These are phyloP conservation scores for Acanthochromis polyacanthus DNA, from an alignment of 2,113 vertebrate species.

Conservation along the genomic window DNA sequence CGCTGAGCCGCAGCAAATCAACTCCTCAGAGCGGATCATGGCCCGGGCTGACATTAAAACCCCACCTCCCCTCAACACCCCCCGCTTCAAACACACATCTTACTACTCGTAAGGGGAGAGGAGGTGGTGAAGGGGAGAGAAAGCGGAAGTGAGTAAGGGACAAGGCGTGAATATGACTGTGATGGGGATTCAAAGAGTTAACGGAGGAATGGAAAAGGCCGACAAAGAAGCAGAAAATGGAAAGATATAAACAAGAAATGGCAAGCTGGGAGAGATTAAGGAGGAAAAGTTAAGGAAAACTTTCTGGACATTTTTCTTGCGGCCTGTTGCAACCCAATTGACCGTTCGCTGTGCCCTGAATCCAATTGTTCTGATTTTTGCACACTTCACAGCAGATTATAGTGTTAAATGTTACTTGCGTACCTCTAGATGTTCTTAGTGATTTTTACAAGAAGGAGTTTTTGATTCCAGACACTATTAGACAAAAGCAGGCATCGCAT, in stretches of 20 bases:
- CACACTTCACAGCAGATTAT: not conserved
- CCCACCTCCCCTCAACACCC: constrained; percentile 18
- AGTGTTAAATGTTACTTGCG: constrained; percentile 6
- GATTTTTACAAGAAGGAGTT: not conserved
- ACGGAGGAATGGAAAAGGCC: constrained; percentile 4
- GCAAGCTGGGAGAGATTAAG: constrained; percentile 1
- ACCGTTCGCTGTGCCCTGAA: constrained; percentile 4
- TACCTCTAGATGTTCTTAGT: not conserved
- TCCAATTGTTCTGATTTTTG: constrained; percentile 27
- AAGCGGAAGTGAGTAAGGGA: constrained; percentile 25
- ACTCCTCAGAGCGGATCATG: constrained; percentile 76
- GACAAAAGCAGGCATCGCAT: constrained; percentile 2
- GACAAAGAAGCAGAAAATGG: constrained; percentile 17
- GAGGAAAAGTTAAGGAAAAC: constrained; percentile 27
- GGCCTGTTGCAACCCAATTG: constrained; percentile 35
- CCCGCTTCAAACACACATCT: constrained; percentile 69
- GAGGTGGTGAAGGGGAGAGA: constrained; percentile 41
- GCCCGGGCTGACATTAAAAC: constrained; percentile 77
- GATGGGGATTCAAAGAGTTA: constrained; percentile 37
- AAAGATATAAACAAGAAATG: constrained; percentile 23
- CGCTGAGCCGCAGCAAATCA: constrained; percentile 78
- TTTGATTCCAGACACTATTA: not conserved
- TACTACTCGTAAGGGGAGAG: constrained; percentile 53
- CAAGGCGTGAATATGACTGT: constrained; percentile 41
- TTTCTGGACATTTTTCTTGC: constrained; percentile 34